Base-by-base conservation (phyloP, 1,140 invertebrate genomes). In the Zaprionus kolodkinae region DNA sequence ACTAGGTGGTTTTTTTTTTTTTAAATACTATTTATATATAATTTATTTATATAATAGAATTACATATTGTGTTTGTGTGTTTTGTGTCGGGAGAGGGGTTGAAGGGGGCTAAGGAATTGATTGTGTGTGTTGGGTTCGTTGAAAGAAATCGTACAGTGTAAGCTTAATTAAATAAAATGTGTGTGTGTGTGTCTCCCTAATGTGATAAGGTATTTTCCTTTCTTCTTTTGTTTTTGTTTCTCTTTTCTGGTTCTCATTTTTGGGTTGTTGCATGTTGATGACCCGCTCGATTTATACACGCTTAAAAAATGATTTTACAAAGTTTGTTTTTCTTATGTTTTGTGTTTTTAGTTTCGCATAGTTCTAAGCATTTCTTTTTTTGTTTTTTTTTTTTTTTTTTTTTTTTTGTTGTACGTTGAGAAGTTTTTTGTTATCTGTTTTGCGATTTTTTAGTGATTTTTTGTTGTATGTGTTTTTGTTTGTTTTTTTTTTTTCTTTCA, bases 1-100 rank as follows among this genome's bases (percentile, higher is more conserved):
- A 15, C n/a, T 3, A 15, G 7, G n/a, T 40, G 27, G 27, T 40
- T 6, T 27, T 50, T 63, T 61, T 61, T 56, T 62, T 71, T 74
- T 89, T 89, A 85, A 89, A 89, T 89, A 89, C 85, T 89, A 89
- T 90, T 81, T 89, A 89, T 89, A 85, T 89, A 89, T 90, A 90
- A 90, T 89, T 89, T 90, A 90, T 89, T 89, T 89, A 89, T 89
- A 90, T 89, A 76, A 74, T 89, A 89, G 85, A 89, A 89, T 90
- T 89, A 89, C 86, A 89, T 89, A 81, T 84, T 80, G 80, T 80
- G 66, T 57, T 66, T 38, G 65, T 33, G 45, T 48, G 25, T 75
- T 82, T 71, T 50, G 62, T 13, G 15, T 45, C n/a, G 65, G 65
- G 61, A 61, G 71, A 62, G 74, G 76, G 57, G 72, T 33, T 38